Percentiles rank a stretch among this genome's conserved stretches.
Conservation (phyloP, 2,113 vertebrate genomes). For the Rattus rattus region DNA sequence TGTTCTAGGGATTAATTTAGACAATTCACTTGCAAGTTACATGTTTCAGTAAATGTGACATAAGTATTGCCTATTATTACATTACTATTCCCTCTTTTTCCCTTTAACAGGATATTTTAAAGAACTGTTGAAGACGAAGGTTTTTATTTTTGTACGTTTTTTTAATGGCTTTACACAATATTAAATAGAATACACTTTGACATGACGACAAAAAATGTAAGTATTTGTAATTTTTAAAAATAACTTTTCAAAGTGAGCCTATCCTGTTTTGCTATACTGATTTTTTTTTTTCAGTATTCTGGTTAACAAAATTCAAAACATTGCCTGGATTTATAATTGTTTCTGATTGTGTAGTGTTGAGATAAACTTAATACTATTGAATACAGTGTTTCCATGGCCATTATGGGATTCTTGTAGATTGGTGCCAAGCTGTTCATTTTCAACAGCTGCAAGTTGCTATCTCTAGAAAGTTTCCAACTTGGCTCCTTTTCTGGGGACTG, state of each 20-base stretch:
- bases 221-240: conserved; percentile 74
- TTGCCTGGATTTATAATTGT: conserved; percentile 6
- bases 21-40: background rate
- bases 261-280: background rate
- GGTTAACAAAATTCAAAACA: background rate
- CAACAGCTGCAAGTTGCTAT: conserved; percentile 37
- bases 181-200: conserved; percentile 83
- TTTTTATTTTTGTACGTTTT: conserved; percentile 60
- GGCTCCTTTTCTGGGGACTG: background rate
- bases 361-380: background rate
- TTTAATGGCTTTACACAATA: conserved; percentile 83
- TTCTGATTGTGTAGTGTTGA: conserved; percentile 38
- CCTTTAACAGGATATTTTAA: conserved; percentile 85
- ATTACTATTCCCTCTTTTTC: conserved; percentile 64
- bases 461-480: background rate
- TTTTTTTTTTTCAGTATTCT: conserved; percentile 47
- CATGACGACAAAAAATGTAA: conserved; percentile 89
- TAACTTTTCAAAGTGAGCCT: conserved; percentile 17
- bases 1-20: conserved; percentile 38
- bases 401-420: background rate
- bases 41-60: conserved; percentile 33
- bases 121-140: conserved; percentile 83
- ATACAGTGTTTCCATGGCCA: background rate
- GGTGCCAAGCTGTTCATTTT: background rate
- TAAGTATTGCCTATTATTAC: conserved; percentile 53